phyloP scores from a whole-genome alignment of 2,888 invertebrate species.

The Phengaris alcon region DNA sequence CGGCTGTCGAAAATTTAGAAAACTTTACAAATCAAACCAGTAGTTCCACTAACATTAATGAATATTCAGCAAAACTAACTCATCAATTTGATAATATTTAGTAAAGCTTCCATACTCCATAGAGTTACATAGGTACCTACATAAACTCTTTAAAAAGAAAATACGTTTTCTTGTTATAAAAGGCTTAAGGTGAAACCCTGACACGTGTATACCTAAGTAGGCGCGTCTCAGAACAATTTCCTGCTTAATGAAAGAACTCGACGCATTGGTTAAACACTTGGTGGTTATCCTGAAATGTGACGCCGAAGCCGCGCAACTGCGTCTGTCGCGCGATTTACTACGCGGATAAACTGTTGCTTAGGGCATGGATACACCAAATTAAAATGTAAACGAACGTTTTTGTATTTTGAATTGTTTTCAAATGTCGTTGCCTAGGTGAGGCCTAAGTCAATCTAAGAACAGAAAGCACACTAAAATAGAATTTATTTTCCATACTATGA shows the following conservation, averaged over 20 bases:
- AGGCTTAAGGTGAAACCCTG: neutral
- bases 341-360: neutral
- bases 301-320: slow-evolving; percentile 37
- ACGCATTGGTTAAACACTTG: slow-evolving; percentile 40
- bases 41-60: too few relatives aligned
- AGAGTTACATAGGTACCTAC: neutral
- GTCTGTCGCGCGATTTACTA: slow-evolving; percentile 16
- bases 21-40: too few relatives aligned
- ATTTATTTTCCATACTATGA: too few relatives aligned
- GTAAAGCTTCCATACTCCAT: too few relatives aligned
- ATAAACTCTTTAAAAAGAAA: neutral
- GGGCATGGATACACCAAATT: neutral
- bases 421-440: too few relatives aligned
- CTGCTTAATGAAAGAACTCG: slow-evolving; percentile 34
- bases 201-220: neutral
- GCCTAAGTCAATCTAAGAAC: too few relatives aligned
- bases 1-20: too few relatives aligned
- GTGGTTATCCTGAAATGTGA: slow-evolving; percentile 40
- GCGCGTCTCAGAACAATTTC: slow-evolving; percentile 16
- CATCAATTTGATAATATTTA: too few relatives aligned
- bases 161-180: neutral
- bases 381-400: neutral
- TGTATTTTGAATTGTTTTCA: too few relatives aligned
- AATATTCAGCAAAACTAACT: too few relatives aligned
- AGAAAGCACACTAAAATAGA: too few relatives aligned